Evolutionary conservation across 1,140 invertebrate genomes (phyloP).

Genomic region (Drosophila chauvacae): DNA sequence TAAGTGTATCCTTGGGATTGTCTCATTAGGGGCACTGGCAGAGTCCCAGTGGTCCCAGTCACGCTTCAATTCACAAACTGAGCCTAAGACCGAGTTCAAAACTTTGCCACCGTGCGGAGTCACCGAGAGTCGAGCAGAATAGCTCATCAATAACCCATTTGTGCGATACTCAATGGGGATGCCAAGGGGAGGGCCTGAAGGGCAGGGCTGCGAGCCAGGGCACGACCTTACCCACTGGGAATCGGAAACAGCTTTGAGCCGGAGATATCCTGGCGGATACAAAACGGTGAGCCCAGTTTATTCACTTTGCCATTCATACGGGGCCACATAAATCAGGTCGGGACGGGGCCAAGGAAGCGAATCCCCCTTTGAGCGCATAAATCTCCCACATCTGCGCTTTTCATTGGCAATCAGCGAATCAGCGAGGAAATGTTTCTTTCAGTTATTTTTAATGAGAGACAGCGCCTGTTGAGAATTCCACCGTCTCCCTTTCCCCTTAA

Average conservation of each 20-base stretch:
- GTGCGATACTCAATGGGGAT: slow-evolving; percentile 44
- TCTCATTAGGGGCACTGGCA: slow-evolving; percentile 43
- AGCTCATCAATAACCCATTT: slow-evolving; percentile 83
- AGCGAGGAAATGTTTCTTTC: slow-evolving; percentile 55
- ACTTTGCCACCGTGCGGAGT: slow-evolving; percentile 67
- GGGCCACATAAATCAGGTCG: slow-evolving; percentile 47
- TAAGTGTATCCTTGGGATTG: slow-evolving; percentile 15
- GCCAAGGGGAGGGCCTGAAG: background rate
- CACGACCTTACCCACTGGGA: slow-evolving; percentile 56
- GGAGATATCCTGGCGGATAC: slow-evolving; percentile 35
- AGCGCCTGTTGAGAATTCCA: slow-evolving; percentile 23
- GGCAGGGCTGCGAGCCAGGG: slow-evolving; percentile 6
- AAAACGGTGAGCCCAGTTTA: slow-evolving; percentile 50
- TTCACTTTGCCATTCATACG: slow-evolving; percentile 58
- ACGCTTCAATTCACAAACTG: slow-evolving; percentile 62
- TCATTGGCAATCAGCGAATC: slow-evolving; percentile 70
- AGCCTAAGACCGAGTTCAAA: slow-evolving; percentile 52
- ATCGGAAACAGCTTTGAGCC: slow-evolving; percentile 49
- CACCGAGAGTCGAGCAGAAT: slow-evolving; percentile 55
- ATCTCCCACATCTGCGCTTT: slow-evolving; percentile 54
- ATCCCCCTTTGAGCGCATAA: slow-evolving; percentile 29
- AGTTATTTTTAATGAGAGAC: slow-evolving; percentile 72
- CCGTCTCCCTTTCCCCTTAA: background rate
- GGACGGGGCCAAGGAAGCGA: slow-evolving; percentile 36
- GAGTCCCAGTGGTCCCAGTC: slow-evolving; percentile 52